phyloP scores from a whole-genome alignment of 2,888 invertebrate species.

The Amblyjoppa proteus region DNA sequence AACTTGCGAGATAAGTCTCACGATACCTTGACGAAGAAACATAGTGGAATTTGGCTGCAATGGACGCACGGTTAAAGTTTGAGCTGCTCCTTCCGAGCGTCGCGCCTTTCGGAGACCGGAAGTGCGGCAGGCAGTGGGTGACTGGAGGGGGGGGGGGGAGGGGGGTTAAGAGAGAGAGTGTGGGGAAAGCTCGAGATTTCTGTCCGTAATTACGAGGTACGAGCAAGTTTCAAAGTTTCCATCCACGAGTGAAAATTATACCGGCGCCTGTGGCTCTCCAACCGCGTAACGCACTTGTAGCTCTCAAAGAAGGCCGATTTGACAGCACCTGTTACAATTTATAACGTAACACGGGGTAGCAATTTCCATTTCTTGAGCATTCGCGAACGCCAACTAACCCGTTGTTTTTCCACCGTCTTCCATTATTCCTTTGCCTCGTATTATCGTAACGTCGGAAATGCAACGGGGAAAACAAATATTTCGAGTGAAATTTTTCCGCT shows the following conservation, averaged over 20 bases:
- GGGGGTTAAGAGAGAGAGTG: conserved; percentile 1
- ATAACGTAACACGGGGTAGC: conserved; percentile 40
- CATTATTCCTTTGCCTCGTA: background rate
- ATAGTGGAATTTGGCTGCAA: conserved; percentile 6
- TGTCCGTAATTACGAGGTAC: conserved; percentile 42
- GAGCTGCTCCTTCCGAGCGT: conserved; percentile 21
- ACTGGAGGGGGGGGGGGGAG: too few species aligned
- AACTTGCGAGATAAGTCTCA: conserved; percentile 10
- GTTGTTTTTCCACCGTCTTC: background rate
- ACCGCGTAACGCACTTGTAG: conserved; percentile 56
- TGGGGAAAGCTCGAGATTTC: conserved; percentile 30
- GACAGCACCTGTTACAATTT: conserved; percentile 52
- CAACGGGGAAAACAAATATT: background rate
- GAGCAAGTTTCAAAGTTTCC: conserved; percentile 56
- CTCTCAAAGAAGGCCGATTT: conserved; percentile 36
- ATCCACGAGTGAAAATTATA: conserved; percentile 59
- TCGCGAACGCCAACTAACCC: background rate
- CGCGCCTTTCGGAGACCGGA: conserved; percentile 18
- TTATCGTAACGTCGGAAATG: background rate
- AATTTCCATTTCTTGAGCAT: conserved; percentile 25
- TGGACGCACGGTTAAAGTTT: conserved; percentile 23
- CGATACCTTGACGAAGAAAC: conserved; percentile 8
- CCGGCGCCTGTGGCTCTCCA: conserved; percentile 17
- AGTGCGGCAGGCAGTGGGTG: background rate
- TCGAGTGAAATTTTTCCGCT: background rate